phyloP scores from a whole-genome alignment of 2,113 vertebrate genomes.

The Athene noctua region DNA sequence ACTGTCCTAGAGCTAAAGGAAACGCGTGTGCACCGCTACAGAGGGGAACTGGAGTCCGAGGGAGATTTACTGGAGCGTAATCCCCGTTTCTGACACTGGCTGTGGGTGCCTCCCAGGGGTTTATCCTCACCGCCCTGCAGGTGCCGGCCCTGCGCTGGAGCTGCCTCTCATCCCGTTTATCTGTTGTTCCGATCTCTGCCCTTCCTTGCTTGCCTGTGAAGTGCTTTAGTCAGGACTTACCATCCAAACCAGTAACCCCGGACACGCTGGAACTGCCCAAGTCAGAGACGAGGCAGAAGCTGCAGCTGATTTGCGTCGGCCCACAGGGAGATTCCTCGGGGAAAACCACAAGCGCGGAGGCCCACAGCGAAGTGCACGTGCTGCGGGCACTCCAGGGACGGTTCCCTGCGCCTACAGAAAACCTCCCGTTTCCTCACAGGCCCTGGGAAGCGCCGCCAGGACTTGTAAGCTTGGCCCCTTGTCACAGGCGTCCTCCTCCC shows the following conservation, averaged over 20 bases:
- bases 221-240: not conserved
- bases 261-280: not conserved
- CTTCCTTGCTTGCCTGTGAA: not conserved
- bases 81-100: fast-evolving
- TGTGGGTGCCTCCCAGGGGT: fast-evolving
- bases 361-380: not conserved
- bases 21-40: fast-evolving
- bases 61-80: fast-evolving
- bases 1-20: not conserved
- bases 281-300: fast-evolving
- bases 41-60: fast-evolving
- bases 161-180: not conserved
- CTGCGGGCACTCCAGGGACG: not conserved
- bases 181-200: not conserved
- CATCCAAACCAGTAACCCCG: not conserved
- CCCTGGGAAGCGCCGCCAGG: fast-evolving
- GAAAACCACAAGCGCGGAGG: fast-evolving
- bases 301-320: not conserved
- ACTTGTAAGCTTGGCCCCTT: not conserved
- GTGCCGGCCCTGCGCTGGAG: too few relatives aligned
- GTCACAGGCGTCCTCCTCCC: not conserved
- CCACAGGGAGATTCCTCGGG: not conserved
- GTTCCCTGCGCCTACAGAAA: not conserved
- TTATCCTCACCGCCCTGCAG: fast-evolving
- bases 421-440: not conserved